phyloP scores from a whole-genome alignment of 2,888 invertebrate genomes.

The Herminia tarsipennalis region DNA sequence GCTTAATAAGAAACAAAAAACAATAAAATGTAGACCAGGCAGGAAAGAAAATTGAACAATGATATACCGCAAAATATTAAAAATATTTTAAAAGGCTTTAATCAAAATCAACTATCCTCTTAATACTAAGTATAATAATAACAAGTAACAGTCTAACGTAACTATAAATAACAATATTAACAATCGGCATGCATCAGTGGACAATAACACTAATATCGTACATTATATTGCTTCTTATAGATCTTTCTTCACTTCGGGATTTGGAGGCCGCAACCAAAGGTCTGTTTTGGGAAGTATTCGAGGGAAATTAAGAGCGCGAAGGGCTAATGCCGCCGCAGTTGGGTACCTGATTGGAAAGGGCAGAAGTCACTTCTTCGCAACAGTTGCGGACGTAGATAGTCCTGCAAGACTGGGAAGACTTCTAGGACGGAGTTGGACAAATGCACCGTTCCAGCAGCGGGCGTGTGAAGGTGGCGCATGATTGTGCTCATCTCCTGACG shows the following conservation, averaged over 20 bases:
- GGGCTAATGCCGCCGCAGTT: conserved; percentile 64
- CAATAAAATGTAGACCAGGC: too few species aligned
- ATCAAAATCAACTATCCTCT: too few species aligned
- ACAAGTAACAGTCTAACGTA: conserved; percentile 2
- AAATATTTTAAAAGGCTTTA: too few species aligned
- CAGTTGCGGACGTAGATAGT: conserved; percentile 43
- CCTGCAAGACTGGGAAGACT: conserved; percentile 38
- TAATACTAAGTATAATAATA: too few species aligned
- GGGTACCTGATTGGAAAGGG: conserved; percentile 65
- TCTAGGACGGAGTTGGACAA: conserved; percentile 76
- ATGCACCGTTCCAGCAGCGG: conserved; percentile 79
- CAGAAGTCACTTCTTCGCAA: too few species aligned
- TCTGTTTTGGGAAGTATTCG: conserved; percentile 77
- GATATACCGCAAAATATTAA: too few species aligned
- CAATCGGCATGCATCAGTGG: conserved; percentile 12
- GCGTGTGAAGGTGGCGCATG: conserved; percentile 80
- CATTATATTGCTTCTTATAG: conserved; percentile 38
- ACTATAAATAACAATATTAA: conserved; percentile 18
- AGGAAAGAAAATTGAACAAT: too few species aligned
- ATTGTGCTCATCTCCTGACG: conserved; percentile 75
- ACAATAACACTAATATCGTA: conserved; percentile 16
- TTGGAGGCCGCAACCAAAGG: conserved; percentile 67
- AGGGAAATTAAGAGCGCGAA: conserved; percentile 73
- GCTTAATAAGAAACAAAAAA: too few species aligned
- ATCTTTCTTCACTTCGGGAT: conserved; percentile 71